Conservation (phyloP, 2,888 invertebrate species). For the Microplitis manilae region DNA sequence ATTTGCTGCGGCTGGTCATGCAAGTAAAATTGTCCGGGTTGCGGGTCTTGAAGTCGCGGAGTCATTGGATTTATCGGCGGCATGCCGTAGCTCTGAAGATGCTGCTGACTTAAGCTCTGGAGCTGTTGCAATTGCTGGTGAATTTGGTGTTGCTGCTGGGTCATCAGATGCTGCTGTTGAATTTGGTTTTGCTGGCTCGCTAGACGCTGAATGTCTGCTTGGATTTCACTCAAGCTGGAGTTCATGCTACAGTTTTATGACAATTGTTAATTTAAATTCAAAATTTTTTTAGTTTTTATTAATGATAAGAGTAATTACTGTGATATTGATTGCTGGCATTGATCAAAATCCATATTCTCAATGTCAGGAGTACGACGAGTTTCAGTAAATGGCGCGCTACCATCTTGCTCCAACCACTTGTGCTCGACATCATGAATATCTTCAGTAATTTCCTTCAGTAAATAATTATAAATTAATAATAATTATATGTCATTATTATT, state of each 20-base stretch:
- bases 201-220: slow-evolving; percentile 92
- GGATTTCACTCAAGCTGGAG: slow-evolving; percentile 93
- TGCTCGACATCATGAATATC: slow-evolving; percentile 76
- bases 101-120: slow-evolving; percentile 71
- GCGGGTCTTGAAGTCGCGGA: slow-evolving; percentile 64
- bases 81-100: slow-evolving; percentile 63
- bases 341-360: slow-evolving; percentile 87
- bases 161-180: slow-evolving; percentile 74
- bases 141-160: slow-evolving; percentile 69
- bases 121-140: slow-evolving; percentile 76
- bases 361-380: slow-evolving; percentile 82
- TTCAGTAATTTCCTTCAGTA: slow-evolving; percentile 75
- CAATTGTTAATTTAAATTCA: slow-evolving; percentile 20
- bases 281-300: background rate
- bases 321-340: slow-evolving; percentile 86
- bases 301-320: slow-evolving; percentile 74
- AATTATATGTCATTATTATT: no score
- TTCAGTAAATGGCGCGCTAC: slow-evolving; percentile 75
- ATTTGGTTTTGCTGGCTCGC: slow-evolving; percentile 87
- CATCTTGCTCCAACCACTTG: slow-evolving; percentile 79
- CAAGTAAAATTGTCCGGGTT: slow-evolving; percentile 81
- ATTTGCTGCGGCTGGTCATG: slow-evolving; percentile 77
- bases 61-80: slow-evolving; percentile 62
- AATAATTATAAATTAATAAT: background rate
- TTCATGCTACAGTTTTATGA: slow-evolving; percentile 81